Evolutionary conservation across 2,113 vertebrate species (phyloP).

Genomic region (Eubucco bourcierii): DNA sequence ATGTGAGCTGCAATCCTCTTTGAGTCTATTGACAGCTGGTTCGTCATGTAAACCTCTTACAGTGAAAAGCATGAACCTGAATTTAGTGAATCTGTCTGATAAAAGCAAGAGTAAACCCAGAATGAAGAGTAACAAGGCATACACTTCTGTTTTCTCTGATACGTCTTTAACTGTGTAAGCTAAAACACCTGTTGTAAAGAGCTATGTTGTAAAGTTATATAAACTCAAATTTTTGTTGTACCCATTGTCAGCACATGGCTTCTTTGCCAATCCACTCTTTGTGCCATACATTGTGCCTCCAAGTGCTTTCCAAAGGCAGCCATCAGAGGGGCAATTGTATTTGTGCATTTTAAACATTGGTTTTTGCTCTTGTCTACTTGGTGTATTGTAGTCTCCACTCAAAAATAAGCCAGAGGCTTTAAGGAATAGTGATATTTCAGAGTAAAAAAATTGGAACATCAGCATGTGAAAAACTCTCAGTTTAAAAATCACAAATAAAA

Average conservation of each 20-base stretch:
- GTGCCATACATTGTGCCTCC: not conserved
- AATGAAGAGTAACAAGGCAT: not conserved
- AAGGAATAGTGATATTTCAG: not conserved
- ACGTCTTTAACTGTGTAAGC: not conserved
- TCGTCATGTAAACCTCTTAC: constrained; percentile 55
- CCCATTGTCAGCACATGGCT: not conserved
- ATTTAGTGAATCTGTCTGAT: constrained; percentile 30
- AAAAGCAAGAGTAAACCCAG: not conserved
- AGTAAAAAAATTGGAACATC: not conserved
- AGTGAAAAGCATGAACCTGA: constrained; percentile 23
- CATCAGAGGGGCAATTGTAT: not conserved
- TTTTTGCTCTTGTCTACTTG: not conserved
- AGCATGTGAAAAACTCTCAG: not conserved
- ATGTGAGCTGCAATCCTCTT: constrained; percentile 51
- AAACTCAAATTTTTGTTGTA: not conserved
- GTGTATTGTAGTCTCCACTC: not conserved
- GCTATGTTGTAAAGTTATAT: not conserved
- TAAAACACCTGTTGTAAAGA: not conserved
- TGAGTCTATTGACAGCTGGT: constrained; percentile 43
- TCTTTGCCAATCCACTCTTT: not conserved
- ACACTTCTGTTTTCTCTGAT: not conserved
- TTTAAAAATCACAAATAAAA: not conserved
- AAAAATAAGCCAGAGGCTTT: not conserved
- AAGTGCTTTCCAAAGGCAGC: not conserved
- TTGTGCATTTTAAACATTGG: not conserved